Evolutionary conservation across 1,140 invertebrate genomes (phyloP), one percentile per base, ranked within the genome.

Genomic region (Drosophila fuyamai): DNA sequence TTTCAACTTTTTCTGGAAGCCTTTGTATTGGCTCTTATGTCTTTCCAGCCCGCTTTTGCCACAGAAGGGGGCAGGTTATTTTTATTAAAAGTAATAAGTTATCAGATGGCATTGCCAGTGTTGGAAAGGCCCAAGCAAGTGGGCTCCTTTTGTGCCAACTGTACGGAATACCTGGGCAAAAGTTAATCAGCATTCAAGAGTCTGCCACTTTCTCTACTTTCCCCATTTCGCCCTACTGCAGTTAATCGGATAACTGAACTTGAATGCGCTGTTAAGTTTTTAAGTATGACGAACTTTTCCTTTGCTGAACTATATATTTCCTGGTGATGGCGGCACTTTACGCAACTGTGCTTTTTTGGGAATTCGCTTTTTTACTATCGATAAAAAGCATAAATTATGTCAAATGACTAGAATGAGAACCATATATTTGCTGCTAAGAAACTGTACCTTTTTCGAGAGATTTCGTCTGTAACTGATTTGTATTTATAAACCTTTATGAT

Each of bases 1-100:
- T 76, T 14, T 65, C 16, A 51, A 75, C 75, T 70, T 50, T 61
- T 50, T 32, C 71, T 32, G 38, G 58, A 77, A 48, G 29, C 55
- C 46, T 81, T 62, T 67, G 48, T 67, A 67, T 74, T 74, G 61
- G 61, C 61, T 57, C 59, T 68, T 79, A 63, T 83, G 62, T 83
- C 43, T 44, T 59, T 51, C 41, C 36, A n/a, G 43, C 56, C 43
- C 57, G 53, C 18, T 59, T 79, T 35, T 23, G 38, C 43, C 41
- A 5, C 48, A 59, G 43, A 38, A 63, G 53, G 50, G 50, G 35
- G 48, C 27, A 8, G 38, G n/a, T 57, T 67, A 62, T 61, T 50
- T 63, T 36, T 63, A 71, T 71, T 72, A 50, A 72, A 58, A 58
- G 66, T 71, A 72, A 71, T 72, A 72, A 72, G 44, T 61, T 41